Evolutionary conservation across 2,797 vertebrate genomes (phyloP).

Genomic region (Coluber constrictor): DNA sequence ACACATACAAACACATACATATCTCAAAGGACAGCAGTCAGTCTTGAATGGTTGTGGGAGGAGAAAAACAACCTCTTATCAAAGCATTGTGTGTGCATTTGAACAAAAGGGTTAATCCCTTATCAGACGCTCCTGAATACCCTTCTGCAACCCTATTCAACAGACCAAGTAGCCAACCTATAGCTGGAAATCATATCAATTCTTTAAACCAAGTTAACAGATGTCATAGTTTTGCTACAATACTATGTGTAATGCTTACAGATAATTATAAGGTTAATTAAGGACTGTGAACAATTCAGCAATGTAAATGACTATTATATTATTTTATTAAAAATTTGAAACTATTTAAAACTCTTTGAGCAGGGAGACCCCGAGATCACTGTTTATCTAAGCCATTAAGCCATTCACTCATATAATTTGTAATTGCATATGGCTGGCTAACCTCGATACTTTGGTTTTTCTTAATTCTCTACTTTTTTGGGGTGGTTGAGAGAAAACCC

Average conservation of each 20-base stretch:
- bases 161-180: not conserved
- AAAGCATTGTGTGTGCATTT: constrained; percentile 11
- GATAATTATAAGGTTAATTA: constrained; percentile 9
- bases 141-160: not conserved
- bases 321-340: not conserved
- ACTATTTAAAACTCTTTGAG: not conserved
- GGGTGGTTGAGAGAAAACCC: not conserved
- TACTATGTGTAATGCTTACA: not conserved
- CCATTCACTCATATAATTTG: not conserved
- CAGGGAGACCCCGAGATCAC: not conserved
- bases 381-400: not conserved
- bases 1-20: too few species aligned
- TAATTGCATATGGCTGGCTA: not conserved
- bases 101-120: not conserved
- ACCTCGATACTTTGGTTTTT: not conserved
- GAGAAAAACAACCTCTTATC: not conserved
- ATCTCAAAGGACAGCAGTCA: not conserved
- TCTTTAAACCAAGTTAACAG: constrained; percentile 15
- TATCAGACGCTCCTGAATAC: constrained; percentile 4
- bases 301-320: not conserved
- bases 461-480: not conserved
- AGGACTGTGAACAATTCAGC: not conserved
- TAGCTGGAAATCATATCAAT: constrained; percentile 14
- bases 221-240: not conserved
- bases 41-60: not conserved